A percentile compares a stretch with the other conserved stretches of the same genome.
Evolutionary conservation across 1,140 invertebrate genomes (phyloP).

Genomic region (Cardiocondyla obscurior): DNA sequence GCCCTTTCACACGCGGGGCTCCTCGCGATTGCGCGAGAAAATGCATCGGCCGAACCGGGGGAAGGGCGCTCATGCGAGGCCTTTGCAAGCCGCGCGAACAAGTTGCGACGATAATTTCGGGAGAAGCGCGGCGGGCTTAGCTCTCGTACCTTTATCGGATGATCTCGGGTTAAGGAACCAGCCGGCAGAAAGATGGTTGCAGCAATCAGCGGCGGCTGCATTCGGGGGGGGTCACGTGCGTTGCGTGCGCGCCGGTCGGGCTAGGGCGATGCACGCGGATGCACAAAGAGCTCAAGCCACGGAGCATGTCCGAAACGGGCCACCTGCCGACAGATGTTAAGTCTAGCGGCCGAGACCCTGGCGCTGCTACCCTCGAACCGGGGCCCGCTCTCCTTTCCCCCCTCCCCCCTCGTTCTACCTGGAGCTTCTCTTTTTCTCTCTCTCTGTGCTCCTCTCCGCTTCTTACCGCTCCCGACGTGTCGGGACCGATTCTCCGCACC

Average conservation of each 20-base stretch:
- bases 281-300: conserved; percentile 71
- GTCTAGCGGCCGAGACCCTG: conserved; percentile 68
- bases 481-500: conserved; percentile 52
- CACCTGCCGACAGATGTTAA: conserved; percentile 80
- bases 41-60: neutral
- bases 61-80: neutral
- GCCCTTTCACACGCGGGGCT: neutral
- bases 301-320: conserved; percentile 72
- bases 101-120: conserved; percentile 25
- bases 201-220: conserved; percentile 65
- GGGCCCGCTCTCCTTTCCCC: conserved; percentile 27
- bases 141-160: conserved; percentile 49
- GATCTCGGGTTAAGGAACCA: conserved; percentile 67
- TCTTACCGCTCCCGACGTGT: neutral
- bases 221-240: conserved; percentile 65
- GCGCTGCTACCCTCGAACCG: conserved; percentile 53
- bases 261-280: conserved; percentile 70
- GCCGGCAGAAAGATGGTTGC: conserved; percentile 63
- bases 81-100: neutral
- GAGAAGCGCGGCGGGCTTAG: neutral
- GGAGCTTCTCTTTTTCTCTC: neutral
- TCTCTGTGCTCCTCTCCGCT: neutral
- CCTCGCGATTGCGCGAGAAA: neutral
- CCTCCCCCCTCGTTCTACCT: neutral
- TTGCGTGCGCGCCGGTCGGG: conserved; percentile 63